phyloP scores from a whole-genome alignment of 2,888 invertebrate genomes.

The Choristoneura rosaceana region DNA sequence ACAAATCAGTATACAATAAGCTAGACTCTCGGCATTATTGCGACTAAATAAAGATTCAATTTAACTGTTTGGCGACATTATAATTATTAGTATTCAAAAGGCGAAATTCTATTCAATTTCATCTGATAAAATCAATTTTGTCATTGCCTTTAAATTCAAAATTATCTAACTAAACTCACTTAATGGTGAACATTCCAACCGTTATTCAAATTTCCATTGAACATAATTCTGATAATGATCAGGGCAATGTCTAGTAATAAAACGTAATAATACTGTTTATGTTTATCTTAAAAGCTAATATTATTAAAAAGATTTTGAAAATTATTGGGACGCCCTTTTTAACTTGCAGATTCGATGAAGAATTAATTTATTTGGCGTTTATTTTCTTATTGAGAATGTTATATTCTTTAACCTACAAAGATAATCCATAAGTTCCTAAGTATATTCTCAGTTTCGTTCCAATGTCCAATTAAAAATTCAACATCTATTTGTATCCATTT shows the following conservation, averaged over 20 bases:
- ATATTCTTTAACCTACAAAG: background rate
- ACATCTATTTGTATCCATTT: background rate
- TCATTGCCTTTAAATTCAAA: slow-evolving; percentile 3
- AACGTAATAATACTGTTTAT: background rate
- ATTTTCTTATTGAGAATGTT: no score
- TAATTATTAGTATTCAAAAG: background rate
- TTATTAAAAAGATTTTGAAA: no score
- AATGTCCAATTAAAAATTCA: background rate
- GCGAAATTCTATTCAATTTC: background rate
- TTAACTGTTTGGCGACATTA: background rate
- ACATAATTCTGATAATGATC: background rate
- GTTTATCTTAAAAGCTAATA: background rate
- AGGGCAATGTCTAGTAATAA: background rate
- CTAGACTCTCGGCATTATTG: no score
- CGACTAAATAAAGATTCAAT: no score
- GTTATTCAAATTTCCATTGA: slow-evolving; percentile 4
- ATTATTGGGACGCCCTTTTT: no score
- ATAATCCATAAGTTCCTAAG: background rate
- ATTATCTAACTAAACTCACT: background rate
- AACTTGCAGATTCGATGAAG: no score
- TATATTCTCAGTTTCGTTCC: background rate
- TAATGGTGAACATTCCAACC: slow-evolving; percentile 3
- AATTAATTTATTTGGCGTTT: no score
- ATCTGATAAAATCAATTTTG: slow-evolving; percentile 4
- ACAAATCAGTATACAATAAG: no score